These are phyloP conservation scores for Coreius guichenoti DNA, from an alignment of 2,797 vertebrate species.

Conservation along the genomic window DNA sequence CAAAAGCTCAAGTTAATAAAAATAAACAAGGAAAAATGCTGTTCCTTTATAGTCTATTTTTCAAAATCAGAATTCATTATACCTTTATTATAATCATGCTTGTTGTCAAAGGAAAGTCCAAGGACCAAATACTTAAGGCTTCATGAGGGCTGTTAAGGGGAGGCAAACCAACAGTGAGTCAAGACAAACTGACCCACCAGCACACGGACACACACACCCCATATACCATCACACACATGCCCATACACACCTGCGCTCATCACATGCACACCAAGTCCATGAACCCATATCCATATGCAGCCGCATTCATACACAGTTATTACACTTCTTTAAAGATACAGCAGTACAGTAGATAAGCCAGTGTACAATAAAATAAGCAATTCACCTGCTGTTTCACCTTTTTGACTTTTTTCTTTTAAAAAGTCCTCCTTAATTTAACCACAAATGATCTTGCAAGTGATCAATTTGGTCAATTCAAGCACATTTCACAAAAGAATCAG, in stretches of 20 bases:
- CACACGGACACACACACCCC: constrained; percentile 28
- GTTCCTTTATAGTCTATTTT: constrained; percentile 78
- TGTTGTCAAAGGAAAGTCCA: constrained; percentile 88
- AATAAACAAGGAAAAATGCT: constrained; percentile 72
- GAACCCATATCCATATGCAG: constrained; percentile 79
- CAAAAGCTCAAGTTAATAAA: constrained; percentile 79
- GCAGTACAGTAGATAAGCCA: constrained; percentile 99
- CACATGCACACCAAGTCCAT: constrained; percentile 78
- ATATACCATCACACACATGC: constrained; percentile 35
- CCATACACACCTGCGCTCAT: constrained; percentile 48
- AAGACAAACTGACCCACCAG: constrained; percentile 75
- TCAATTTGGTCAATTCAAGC: constrained; percentile 86
- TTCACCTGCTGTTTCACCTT: constrained; percentile 83
- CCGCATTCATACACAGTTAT: constrained; percentile 88
- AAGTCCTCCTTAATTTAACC: constrained; percentile 76
- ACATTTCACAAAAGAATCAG: constrained; percentile 77
- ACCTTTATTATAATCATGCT: constrained; percentile 87
- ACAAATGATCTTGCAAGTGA: constrained; percentile 91
- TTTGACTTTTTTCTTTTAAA: constrained; percentile 52
- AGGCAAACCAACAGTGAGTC: constrained; percentile 82
- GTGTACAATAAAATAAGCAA: constrained; percentile 96
- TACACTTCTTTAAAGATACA: constrained; percentile 90
- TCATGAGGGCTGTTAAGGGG: constrained; percentile 90
- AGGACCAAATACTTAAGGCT: constrained; percentile 98
- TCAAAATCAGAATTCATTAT: constrained; percentile 77